A percentile compares a stretch with the other conserved stretches of the same genome.
Conservation (phyloP, 2,797 vertebrate genomes). For the Amniataba percoides region DNA sequence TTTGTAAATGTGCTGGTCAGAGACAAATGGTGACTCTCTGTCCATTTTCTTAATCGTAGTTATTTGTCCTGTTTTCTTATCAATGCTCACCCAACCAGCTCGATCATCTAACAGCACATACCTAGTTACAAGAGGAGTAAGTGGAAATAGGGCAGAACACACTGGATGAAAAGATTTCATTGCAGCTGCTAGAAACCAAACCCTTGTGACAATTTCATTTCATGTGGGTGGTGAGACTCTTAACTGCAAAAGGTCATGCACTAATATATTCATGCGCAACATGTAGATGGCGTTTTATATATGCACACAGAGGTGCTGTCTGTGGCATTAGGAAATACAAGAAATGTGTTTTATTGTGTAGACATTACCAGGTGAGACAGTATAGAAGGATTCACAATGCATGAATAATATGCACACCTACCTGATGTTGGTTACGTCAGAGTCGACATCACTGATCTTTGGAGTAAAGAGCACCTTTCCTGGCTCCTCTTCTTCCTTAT, state of each 20-base stretch:
- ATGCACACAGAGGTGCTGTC: no score
- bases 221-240: background rate
- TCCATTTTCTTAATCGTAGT: conserved; percentile 82
- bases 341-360: no score
- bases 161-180: background rate
- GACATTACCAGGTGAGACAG: no score
- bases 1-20: conserved; percentile 76
- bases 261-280: no score
- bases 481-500: conserved; percentile 79
- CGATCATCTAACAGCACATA: conserved; percentile 81
- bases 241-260: no score
- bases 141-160: background rate
- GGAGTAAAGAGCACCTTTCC: conserved; percentile 80
- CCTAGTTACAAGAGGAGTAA: conserved; percentile 66
- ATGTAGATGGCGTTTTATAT: no score
- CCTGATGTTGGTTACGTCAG: conserved; percentile 69
- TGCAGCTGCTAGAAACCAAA: background rate
- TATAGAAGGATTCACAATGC: no score
- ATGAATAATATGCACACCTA: conserved; percentile 47
- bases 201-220: background rate
- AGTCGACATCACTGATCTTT: conserved; percentile 79
- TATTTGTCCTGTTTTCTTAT: conserved; percentile 84
- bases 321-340: no score
- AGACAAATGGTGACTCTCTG: conserved; percentile 84
- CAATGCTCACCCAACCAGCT: conserved; percentile 82